These are phyloP conservation scores for Vesta saturnalis DNA, from an alignment of 2,888 invertebrate genomes.

Conservation along the genomic window DNA sequence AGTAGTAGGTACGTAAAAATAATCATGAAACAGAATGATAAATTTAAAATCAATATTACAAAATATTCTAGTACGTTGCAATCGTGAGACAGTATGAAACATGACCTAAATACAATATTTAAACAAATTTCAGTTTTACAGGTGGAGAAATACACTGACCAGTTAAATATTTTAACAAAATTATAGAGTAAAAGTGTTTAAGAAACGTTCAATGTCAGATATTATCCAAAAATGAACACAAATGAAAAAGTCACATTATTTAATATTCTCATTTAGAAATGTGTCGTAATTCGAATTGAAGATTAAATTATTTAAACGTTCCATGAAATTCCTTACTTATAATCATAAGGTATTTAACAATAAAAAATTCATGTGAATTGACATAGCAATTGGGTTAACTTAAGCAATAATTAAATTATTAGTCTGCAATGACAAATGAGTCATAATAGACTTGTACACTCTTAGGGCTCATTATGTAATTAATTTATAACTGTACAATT, in stretches of 20 bases:
- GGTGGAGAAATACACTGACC: not conserved
- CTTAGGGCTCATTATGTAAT: constrained; percentile 1
- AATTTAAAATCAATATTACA: too few species aligned
- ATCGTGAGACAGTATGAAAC: too few species aligned
- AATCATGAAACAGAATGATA: too few species aligned
- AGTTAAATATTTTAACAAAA: constrained; percentile 1
- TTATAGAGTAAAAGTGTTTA: not conserved
- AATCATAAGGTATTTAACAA: constrained; percentile 20
- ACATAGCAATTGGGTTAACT: constrained; percentile 13
- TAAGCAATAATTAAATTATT: constrained; percentile 12
- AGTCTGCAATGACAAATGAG: not conserved
- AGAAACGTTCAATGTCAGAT: constrained; percentile 5
- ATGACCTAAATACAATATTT: too few species aligned
- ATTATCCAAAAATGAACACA: not conserved
- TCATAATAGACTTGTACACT: not conserved
- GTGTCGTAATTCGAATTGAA: not conserved
- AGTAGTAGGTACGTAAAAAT: too few species aligned
- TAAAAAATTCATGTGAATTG: constrained; percentile 28
- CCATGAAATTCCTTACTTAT: not conserved
- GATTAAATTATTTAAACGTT: constrained; percentile 2
- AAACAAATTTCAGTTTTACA: too few species aligned
- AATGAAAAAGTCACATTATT: not conserved
- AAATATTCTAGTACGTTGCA: too few species aligned
- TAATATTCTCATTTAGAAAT: not conserved
- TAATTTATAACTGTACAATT: too few species aligned